These are phyloP conservation scores for Opisthocomus hoazin DNA, from an alignment of 2,113 vertebrate genomes.

Conservation along the genomic window DNA sequence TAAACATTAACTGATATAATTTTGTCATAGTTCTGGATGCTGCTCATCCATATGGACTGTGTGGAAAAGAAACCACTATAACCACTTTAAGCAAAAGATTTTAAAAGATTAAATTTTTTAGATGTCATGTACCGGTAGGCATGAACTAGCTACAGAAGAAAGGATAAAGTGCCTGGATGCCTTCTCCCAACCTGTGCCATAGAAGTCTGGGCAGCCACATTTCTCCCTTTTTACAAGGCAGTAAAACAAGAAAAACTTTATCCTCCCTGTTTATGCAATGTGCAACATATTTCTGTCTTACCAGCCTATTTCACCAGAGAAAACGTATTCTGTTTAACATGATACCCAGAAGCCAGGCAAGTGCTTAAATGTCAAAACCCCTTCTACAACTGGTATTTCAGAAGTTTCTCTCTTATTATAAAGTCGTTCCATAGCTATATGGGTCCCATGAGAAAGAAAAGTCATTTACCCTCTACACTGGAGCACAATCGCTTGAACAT, in stretches of 20 bases:
- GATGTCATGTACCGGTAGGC: neutral
- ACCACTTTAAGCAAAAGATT: neutral
- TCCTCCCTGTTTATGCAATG: neutral
- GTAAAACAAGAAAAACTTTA: neutral
- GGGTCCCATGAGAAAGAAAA: neutral
- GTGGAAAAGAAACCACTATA: neutral
- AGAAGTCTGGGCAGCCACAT: neutral
- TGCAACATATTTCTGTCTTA: neutral
- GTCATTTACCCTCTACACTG: neutral
- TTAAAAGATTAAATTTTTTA: neutral
- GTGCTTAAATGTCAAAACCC: neutral
- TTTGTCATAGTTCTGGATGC: neutral
- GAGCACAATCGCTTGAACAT: neutral
- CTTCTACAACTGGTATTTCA: neutral
- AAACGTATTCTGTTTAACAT: neutral
- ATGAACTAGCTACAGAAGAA: neutral
- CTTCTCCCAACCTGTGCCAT: neutral
- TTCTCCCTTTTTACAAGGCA: neutral
- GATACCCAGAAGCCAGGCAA: neutral
- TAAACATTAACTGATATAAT: neutral
- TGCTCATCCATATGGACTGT: neutral
- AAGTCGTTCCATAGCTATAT: neutral
- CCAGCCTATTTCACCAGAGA: neutral
- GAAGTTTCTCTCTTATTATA: conserved; percentile 11
- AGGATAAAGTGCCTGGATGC: neutral